Percentiles rank a stretch among this genome's conserved stretches.
Evolutionary conservation across 2,797 vertebrate genomes (phyloP).

Genomic region (Sebastes vulpes): DNA sequence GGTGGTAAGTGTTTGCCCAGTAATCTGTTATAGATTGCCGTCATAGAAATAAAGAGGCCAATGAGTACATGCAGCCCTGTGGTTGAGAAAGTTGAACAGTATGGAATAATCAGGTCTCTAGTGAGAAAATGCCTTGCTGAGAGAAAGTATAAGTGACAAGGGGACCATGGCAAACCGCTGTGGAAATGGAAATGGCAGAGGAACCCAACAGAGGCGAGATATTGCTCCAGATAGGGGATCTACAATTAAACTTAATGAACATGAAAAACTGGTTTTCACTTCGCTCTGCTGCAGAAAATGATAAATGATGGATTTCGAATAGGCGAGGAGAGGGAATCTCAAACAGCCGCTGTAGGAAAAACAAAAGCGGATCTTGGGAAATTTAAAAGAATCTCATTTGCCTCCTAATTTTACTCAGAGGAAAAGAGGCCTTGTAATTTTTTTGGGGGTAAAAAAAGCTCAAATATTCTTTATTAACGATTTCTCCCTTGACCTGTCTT

Average conservation of each 20-base stretch:
- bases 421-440: not conserved
- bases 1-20: not conserved
- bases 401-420: slow-evolving; percentile 16
- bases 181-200: slow-evolving; percentile 37
- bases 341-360: not conserved
- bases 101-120: slow-evolving; percentile 15
- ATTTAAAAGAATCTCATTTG: slow-evolving; percentile 8
- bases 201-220: slow-evolving; percentile 34
- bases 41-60: not conserved
- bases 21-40: slow-evolving; percentile 4
- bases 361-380: slow-evolving; percentile 1
- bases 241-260: slow-evolving; percentile 58
- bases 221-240: slow-evolving; percentile 41
- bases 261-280: slow-evolving; percentile 29
- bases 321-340: slow-evolving; percentile 19
- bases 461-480: not conserved
- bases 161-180: slow-evolving; percentile 14
- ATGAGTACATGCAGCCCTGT: not conserved
- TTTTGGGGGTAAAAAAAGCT: not conserved
- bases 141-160: not conserved
- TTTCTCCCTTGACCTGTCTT: not conserved
- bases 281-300: slow-evolving; percentile 27
- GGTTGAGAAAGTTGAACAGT: not conserved
- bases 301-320: slow-evolving; percentile 40
- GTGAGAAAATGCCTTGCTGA: not conserved